Conservation (phyloP, 2,797 vertebrate genomes). For the Falco biarmicus region DNA sequence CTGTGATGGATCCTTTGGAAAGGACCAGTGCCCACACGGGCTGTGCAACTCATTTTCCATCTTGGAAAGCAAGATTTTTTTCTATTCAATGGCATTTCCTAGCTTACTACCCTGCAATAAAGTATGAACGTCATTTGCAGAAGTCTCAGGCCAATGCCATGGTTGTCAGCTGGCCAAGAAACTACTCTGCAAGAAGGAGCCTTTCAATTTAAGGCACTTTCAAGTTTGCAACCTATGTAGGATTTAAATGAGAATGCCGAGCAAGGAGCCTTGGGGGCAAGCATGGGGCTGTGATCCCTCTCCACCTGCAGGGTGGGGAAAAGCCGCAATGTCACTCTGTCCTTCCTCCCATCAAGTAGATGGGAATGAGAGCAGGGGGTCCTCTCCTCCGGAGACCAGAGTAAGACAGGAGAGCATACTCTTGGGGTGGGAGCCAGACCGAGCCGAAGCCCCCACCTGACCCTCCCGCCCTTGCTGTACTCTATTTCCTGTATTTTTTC, state of each 20-base stretch:
- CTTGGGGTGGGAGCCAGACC: not conserved
- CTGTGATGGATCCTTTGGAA: not conserved
- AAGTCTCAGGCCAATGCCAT: not conserved
- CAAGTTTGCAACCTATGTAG: not conserved
- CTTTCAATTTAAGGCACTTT: not conserved
- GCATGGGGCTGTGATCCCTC: not conserved
- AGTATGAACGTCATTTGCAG: not conserved
- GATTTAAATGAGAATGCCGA: not conserved
- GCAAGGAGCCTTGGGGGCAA: not conserved
- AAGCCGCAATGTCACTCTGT: not conserved
- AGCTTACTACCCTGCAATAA: not conserved
- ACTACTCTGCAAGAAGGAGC: not conserved
- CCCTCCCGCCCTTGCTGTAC: not conserved
- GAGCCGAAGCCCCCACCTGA: not conserved
- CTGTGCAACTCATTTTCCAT: not conserved
- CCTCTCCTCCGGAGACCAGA: not conserved
- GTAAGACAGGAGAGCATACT: not conserved
- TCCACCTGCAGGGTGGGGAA: not conserved
- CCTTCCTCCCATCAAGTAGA: not conserved
- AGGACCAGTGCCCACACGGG: accelerated
- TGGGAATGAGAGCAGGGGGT: not conserved
- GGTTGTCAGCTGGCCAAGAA: not conserved
- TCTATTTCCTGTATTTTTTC: not conserved
- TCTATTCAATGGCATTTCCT: not conserved
- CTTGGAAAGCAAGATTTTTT: not conserved